A percentile compares a stretch with the other conserved stretches of the same genome.
phyloP scores from a whole-genome alignment of 2,888 invertebrate species.

The Stenurella melanura region DNA sequence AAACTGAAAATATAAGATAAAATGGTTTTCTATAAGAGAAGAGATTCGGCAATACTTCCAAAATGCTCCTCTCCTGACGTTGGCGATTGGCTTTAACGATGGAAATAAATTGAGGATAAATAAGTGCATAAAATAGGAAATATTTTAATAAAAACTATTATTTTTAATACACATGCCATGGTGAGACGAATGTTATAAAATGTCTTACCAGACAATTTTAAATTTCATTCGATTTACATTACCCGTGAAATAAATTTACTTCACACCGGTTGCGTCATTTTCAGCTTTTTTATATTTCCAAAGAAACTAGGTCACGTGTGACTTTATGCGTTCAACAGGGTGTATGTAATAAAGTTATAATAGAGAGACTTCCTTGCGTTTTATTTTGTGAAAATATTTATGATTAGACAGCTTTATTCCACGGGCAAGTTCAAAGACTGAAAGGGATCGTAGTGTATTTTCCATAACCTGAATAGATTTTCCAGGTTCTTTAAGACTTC shows the following conservation, averaged over 20 bases:
- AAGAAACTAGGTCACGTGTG: slow-evolving; percentile 19
- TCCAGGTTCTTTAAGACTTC: not conserved
- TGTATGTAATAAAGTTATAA: slow-evolving; percentile 30
- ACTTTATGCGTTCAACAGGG: slow-evolving; percentile 11
- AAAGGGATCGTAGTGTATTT: slow-evolving; percentile 5
- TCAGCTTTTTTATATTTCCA: slow-evolving; percentile 10
- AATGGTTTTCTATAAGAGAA: too few species aligned
- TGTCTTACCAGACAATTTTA: not conserved
- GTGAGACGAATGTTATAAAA: not conserved
- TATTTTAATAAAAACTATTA: too few species aligned
- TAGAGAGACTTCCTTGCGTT: slow-evolving; percentile 11
- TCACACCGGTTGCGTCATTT: slow-evolving; percentile 19
- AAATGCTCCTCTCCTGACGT: too few species aligned
- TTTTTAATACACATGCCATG: too few species aligned
- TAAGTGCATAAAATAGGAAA: too few species aligned
- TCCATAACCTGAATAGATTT: slow-evolving; percentile 7
- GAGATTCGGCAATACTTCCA: too few species aligned
- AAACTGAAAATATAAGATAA: too few species aligned
- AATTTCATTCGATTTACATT: slow-evolving; percentile 12
- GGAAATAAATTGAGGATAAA: too few species aligned
- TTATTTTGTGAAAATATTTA: slow-evolving; percentile 34
- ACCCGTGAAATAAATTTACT: slow-evolving; percentile 26
- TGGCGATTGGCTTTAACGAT: too few species aligned
- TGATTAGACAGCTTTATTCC: slow-evolving; percentile 8
- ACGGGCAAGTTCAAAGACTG: slow-evolving; percentile 18